Evolutionary conservation across 2,797 vertebrate species (phyloP).

Genomic region (Halcyon smyrnensis): DNA sequence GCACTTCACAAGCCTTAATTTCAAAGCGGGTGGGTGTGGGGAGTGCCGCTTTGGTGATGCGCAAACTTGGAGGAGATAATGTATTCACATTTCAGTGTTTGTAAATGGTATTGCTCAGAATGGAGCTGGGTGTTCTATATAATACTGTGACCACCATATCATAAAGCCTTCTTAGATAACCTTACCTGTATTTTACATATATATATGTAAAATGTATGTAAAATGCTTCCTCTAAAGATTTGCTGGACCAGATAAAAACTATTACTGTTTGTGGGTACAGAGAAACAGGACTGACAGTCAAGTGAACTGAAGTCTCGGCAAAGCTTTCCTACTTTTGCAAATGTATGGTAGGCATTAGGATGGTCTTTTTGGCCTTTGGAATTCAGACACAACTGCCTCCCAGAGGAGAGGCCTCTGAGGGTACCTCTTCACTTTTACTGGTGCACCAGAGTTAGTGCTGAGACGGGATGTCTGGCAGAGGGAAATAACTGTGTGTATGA

Average conservation of each 20-base stretch:
- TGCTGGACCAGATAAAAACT: neutral
- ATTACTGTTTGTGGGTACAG: neutral
- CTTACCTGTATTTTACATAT: neutral
- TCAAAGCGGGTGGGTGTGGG: neutral
- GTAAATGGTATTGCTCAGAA: neutral
- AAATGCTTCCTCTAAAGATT: neutral
- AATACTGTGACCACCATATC: neutral
- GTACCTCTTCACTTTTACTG: neutral
- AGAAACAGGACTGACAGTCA: neutral
- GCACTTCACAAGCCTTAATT: neutral
- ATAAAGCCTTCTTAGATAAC: neutral
- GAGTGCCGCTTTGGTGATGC: neutral
- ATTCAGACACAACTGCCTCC: neutral
- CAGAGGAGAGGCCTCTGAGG: neutral
- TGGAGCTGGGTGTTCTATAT: neutral
- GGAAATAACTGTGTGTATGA: neutral
- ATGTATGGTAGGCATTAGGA: accelerated
- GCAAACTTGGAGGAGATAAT: neutral
- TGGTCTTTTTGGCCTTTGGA: neutral
- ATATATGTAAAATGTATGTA: neutral
- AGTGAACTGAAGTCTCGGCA: neutral
- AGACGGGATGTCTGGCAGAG: neutral
- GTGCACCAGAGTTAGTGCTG: neutral
- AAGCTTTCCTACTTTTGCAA: neutral
- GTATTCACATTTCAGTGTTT: neutral